Evolutionary conservation across 2,113 vertebrate species (phyloP).

Genomic region (Egretta garzetta): DNA sequence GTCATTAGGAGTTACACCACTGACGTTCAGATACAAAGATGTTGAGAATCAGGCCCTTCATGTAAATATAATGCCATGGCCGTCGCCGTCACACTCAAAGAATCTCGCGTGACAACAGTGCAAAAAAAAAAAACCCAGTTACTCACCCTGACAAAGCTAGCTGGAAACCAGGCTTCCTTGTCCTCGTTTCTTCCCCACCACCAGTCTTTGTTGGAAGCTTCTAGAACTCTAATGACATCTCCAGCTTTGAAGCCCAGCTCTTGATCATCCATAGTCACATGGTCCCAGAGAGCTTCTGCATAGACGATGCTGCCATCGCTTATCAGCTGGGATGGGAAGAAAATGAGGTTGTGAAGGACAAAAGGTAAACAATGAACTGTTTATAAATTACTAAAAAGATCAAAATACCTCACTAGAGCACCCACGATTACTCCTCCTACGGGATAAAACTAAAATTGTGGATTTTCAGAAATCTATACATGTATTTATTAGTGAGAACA

Average conservation of each 20-base stretch:
- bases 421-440: not conserved
- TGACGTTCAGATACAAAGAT: not conserved
- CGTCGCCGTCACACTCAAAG: not conserved
- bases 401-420: not conserved
- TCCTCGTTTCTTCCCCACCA: constrained; percentile 95
- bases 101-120: not conserved
- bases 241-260: constrained; percentile 97
- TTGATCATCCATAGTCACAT: constrained; percentile 98
- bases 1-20: not conserved
- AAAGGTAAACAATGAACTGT: not conserved
- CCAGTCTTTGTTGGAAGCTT: constrained; percentile 95
- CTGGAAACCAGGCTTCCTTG: constrained; percentile 95
- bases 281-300: constrained; percentile 97
- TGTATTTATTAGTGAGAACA: not conserved
- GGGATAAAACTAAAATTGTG: not conserved
- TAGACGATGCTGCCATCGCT: constrained; percentile 84
- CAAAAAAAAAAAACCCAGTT: not conserved
- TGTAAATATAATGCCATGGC: not conserved
- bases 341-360: not conserved
- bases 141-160: constrained; percentile 93
- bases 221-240: constrained; percentile 93
- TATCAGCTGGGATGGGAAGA: constrained; percentile 73
- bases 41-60: not conserved
- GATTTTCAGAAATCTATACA: not conserved
- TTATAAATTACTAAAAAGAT: not conserved